Conservation (phyloP, 2,113 vertebrate genomes). For the Bucco capensis region DNA sequence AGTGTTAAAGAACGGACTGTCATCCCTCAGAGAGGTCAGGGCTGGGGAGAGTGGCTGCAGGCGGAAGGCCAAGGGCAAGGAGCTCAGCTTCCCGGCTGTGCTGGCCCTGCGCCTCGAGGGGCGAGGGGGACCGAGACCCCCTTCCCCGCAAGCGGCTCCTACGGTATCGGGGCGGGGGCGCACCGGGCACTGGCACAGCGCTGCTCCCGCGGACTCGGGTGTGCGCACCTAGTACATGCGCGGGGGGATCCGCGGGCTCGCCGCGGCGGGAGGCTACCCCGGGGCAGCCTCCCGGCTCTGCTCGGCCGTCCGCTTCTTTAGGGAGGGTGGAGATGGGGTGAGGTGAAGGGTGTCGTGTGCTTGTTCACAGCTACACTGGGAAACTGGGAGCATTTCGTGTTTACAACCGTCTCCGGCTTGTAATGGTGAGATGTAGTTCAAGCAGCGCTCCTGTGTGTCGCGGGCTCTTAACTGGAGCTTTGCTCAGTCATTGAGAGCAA, state of each 20-base stretch:
- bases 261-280: background rate
- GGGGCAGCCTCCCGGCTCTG: background rate
- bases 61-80: background rate
- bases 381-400: constrained; percentile 11
- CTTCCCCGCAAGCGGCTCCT: background rate
- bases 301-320: background rate
- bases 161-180: background rate
- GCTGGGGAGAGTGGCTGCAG: background rate
- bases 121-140: background rate
- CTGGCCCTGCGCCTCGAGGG: background rate
- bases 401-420: constrained; percentile 4
- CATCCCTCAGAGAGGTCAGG: background rate
- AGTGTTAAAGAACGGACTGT: background rate
- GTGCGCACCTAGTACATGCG: background rate
- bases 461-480: constrained; percentile 52
- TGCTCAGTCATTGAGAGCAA: constrained; percentile 55
- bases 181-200: background rate
- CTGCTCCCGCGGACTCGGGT: background rate
- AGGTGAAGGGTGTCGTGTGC: background rate
- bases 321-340: background rate
- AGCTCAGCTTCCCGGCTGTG: background rate
- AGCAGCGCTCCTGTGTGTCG: constrained; percentile 38
- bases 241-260: background rate
- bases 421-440: constrained; percentile 20
- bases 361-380: constrained; percentile 19